Evolutionary conservation across 1,140 invertebrate genomes (phyloP).

Genomic region (Aricia agestis): DNA sequence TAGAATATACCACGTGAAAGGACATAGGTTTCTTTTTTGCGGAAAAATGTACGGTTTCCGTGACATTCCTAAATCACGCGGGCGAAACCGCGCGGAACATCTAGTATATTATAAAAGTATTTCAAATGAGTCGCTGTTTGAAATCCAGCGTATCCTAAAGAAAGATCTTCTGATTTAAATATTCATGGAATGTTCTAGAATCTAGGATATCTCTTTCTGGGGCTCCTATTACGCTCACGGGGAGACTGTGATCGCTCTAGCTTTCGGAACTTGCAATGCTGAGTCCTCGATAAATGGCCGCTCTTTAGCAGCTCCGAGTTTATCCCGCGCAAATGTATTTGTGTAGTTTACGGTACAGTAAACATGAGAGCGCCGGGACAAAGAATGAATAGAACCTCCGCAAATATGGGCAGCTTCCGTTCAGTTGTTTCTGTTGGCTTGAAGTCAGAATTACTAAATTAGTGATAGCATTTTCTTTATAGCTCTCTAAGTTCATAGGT

Average conservation of each 20-base stretch:
- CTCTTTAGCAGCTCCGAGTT: not conserved
- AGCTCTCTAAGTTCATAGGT: no score
- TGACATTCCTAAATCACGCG: no score
- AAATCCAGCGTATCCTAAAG: not conserved
- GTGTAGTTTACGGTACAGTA: not conserved
- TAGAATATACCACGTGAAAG: no score
- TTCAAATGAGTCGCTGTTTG: no score
- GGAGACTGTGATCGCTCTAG: not conserved
- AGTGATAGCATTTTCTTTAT: no score
- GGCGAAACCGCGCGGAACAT: no score
- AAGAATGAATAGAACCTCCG: not conserved
- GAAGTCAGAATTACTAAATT: no score
- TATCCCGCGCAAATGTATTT: slow-evolving; percentile 3
- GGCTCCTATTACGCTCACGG: not conserved
- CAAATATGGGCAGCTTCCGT: no score
- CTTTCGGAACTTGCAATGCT: not conserved
- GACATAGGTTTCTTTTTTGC: no score
- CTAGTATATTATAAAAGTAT: no score
- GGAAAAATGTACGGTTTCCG: no score
- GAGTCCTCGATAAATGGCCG: not conserved
- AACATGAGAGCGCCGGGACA: not conserved
- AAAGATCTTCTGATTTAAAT: not conserved
- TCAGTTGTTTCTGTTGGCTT: no score
- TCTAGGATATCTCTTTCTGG: not conserved
- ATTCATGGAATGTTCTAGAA: not conserved